These are phyloP conservation scores for Ferdinandea cuprea DNA, from an alignment of 2,888 invertebrate genomes.

Conservation along the genomic window DNA sequence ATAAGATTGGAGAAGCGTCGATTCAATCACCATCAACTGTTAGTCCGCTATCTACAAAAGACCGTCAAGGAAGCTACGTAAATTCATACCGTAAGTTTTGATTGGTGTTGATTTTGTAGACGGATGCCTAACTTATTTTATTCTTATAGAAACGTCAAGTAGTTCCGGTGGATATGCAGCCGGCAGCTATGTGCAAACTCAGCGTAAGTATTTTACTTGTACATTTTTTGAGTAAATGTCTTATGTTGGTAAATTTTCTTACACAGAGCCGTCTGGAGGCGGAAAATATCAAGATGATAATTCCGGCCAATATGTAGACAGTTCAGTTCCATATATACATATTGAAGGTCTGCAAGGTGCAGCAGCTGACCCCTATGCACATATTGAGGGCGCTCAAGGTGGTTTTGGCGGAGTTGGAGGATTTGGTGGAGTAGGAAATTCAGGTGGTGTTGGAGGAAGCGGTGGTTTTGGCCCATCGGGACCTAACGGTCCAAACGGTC, in stretches of 20 bases:
- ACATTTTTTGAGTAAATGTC: no score
- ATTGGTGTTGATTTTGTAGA: no score
- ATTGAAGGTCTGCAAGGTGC: slow-evolving; percentile 76
- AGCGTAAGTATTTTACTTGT: no score
- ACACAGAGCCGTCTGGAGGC: neutral
- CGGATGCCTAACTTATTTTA: no score
- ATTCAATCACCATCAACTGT: slow-evolving; percentile 59
- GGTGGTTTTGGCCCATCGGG: slow-evolving; percentile 64
- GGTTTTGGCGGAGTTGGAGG: slow-evolving; percentile 75
- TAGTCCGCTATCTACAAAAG: slow-evolving; percentile 26
- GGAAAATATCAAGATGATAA: slow-evolving; percentile 38
- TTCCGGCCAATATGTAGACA: slow-evolving; percentile 52
- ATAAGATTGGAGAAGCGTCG: slow-evolving; percentile 59
- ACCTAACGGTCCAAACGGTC: slow-evolving; percentile 75
- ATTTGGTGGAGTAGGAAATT: slow-evolving; percentile 64
- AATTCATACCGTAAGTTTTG: neutral
- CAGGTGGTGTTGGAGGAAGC: slow-evolving; percentile 77
- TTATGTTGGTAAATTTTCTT: no score
- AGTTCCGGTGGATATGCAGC: no score
- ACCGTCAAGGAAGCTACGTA: neutral
- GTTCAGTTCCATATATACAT: slow-evolving; percentile 76
- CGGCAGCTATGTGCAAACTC: no score
- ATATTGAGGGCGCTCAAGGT: slow-evolving; percentile 64
- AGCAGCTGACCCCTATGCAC: slow-evolving; percentile 59
- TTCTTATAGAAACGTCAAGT: no score